Evolutionary conservation across 2,113 vertebrate species (phyloP).

Genomic region (Zosterops lateralis): DNA sequence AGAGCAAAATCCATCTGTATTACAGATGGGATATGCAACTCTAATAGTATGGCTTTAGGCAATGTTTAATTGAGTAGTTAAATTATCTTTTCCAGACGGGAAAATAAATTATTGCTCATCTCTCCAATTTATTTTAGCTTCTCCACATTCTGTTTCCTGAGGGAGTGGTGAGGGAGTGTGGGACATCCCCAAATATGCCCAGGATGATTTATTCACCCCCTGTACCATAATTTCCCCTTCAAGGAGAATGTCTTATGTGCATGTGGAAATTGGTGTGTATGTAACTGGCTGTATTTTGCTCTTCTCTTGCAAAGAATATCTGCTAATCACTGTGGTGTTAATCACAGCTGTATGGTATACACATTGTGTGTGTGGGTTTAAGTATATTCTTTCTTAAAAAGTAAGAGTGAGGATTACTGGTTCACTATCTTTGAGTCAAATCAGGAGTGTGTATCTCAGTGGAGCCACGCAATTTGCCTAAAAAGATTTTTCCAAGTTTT

Average conservation of each 20-base stretch:
- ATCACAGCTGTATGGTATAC: background rate
- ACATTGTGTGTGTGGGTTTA: background rate
- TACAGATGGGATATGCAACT: conserved; percentile 42
- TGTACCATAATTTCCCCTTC: background rate
- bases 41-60: conserved; percentile 43
- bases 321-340: background rate
- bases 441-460: accelerated
- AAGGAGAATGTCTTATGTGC: background rate
- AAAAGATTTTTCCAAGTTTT: background rate
- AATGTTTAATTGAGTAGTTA: conserved; percentile 66
- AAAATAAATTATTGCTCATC: conserved; percentile 63
- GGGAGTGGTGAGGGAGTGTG: background rate
- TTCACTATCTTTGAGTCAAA: background rate
- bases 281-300: background rate
- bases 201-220: background rate
- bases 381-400: background rate
- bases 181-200: background rate
- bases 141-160: conserved; percentile 35
- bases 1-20: conserved; percentile 45
- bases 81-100: conserved; percentile 54
- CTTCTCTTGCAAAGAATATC: background rate
- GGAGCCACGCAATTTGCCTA: background rate
- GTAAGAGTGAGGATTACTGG: background rate
- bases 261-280: background rate
- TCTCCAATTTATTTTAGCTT: conserved; percentile 46